phyloP scores from a whole-genome alignment of 2,888 invertebrate genomes.

The Hypomecis punctinalis region DNA sequence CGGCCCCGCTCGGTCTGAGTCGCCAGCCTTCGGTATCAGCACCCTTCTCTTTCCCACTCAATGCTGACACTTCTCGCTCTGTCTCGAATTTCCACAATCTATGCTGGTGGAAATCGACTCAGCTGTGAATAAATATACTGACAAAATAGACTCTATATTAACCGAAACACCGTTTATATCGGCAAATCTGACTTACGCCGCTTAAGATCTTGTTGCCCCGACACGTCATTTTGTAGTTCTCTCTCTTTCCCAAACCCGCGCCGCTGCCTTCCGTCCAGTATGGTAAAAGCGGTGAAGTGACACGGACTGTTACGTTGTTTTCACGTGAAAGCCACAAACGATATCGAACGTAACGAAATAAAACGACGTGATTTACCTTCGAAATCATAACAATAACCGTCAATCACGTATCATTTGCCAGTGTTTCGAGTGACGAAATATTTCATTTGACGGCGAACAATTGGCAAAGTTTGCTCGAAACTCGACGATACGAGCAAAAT shows the following conservation, averaged over 20 bases:
- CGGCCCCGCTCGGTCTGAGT: constrained; percentile 68
- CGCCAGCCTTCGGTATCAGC: constrained; percentile 60
- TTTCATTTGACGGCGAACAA: constrained; percentile 38
- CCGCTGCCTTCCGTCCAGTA: constrained; percentile 78
- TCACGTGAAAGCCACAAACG: constrained; percentile 55
- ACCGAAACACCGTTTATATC: constrained; percentile 52
- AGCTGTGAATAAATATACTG: constrained; percentile 58
- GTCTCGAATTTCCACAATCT: constrained; percentile 77
- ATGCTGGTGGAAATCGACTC: constrained; percentile 77
- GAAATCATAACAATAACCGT: constrained; percentile 51
- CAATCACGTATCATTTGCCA: constrained; percentile 43
- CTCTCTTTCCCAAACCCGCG: constrained; percentile 78
- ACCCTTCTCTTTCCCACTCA: constrained; percentile 71
- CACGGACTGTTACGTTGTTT: constrained; percentile 66
- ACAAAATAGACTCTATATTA: constrained; percentile 61
- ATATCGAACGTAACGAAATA: constrained; percentile 68
- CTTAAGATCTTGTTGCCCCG: constrained; percentile 59
- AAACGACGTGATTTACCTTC: constrained; percentile 59
- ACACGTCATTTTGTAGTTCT: constrained; percentile 72
- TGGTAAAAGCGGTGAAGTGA: constrained; percentile 71
- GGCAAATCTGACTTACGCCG: constrained; percentile 39
- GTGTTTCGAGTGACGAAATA: constrained; percentile 47
- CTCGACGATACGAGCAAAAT: constrained; percentile 53
- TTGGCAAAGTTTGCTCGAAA: constrained; percentile 45
- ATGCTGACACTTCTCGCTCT: constrained; percentile 66